phyloP scores from a whole-genome alignment of 2,113 vertebrate genomes.

The Telmatochromis brachygnathus region DNA sequence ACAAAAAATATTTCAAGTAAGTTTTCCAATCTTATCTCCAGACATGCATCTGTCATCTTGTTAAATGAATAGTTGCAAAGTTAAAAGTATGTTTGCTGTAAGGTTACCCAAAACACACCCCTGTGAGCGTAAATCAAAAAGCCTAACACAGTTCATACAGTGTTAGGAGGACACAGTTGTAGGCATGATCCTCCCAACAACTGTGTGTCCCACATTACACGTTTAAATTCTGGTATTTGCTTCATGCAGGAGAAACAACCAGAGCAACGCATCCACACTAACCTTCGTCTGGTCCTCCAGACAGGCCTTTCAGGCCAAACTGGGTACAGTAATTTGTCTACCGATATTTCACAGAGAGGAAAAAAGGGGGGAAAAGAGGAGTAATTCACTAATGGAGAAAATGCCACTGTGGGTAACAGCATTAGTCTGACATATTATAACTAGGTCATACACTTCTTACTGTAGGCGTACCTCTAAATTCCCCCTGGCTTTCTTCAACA shows the following conservation, averaged over 20 bases:
- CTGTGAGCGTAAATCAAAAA: background rate
- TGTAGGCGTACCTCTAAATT: constrained; percentile 84
- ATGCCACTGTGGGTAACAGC: background rate
- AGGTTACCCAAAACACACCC: background rate
- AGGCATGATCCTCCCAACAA: background rate
- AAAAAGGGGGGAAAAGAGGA: constrained; percentile 14
- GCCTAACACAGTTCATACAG: background rate
- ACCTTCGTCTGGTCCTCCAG: constrained; percentile 65
- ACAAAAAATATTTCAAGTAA: background rate
- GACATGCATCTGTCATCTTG: background rate
- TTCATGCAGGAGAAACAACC: constrained; percentile 26
- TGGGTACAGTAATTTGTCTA: constrained; percentile 70
- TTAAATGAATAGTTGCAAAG: background rate
- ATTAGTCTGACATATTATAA: background rate
- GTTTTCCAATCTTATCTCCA: background rate
- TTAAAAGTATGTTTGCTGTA: background rate
- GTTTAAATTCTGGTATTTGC: background rate
- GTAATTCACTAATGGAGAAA: background rate
- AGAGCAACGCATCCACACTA: constrained; percentile 34
- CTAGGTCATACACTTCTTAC: background rate
- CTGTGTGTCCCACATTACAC: background rate
- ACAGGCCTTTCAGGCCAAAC: constrained; percentile 65
- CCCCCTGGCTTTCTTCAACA: constrained; percentile 88
- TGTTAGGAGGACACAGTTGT: background rate
- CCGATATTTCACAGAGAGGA: background rate